Evolutionary conservation across 2,888 invertebrate species (phyloP), one percentile per base, ranked within the genome.

Genomic region (Hypena proboscidalis): DNA sequence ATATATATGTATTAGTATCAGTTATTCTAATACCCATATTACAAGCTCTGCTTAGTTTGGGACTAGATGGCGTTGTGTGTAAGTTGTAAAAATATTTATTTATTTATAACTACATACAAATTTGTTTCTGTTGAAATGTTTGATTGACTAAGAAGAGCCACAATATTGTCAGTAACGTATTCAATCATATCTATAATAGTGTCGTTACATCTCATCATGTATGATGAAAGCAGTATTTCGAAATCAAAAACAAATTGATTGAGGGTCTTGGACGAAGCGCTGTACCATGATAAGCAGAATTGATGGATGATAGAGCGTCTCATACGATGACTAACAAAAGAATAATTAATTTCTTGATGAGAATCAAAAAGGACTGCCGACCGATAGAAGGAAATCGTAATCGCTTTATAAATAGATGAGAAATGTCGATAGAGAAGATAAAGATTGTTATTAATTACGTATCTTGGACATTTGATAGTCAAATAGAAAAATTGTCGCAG

Each of bases 261-360:
- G 77, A 76, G 77, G 76, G 65, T 74, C 74, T 73, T 56, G 64
- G 68, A 66, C 56, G 58, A 60, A 67, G 32, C 51, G 56, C 67
- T 63, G 61, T 51, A 70, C 68, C 77, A 76, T 88, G 89, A 89
- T 87, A 85, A 86, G 80, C 83, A 69, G 75, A 80, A 79, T 81
- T 83, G 85, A 86, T 85, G 70, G 82, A 86, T 86, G 86, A 85
- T 83, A 80, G 72, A 62, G 85, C 84, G 63, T 60, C 68, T 79
- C 67, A 70, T 72, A 69, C 70, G 74, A 58, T 58, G 59, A 43
- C 74, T 67, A 79, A 86, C 86, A 85, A 86, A 83, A 77, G 85
- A 83, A 82, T 83, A 88, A 88, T 89, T 89, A 87, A 83, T 85
- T 83, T 77, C 70, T 68, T 74, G 83, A 83, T 78, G 80, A 83